A percentile compares a stretch with the other conserved stretches of the same genome.
Evolutionary conservation across 2,797 vertebrate genomes (phyloP).

Genomic region (Coregonus suidteri): DNA sequence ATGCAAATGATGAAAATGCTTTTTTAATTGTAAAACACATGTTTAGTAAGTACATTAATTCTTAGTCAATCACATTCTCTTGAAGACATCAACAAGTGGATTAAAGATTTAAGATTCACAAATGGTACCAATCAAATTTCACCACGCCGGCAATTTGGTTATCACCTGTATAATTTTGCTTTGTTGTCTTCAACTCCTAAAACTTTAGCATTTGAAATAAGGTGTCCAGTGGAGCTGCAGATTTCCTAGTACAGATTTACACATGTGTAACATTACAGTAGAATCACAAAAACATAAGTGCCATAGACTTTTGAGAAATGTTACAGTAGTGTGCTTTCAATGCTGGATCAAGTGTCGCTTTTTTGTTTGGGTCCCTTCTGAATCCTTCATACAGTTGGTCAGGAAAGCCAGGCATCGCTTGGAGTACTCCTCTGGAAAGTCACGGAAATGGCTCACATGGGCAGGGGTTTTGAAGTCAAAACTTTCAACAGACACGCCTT

Average conservation of each 20-base stretch:
- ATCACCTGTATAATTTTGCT: background rate
- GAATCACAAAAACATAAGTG: slow-evolving; percentile 19
- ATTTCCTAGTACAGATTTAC: slow-evolving; percentile 27
- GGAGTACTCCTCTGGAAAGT: slow-evolving; percentile 84
- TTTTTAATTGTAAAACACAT: slow-evolving; percentile 66
- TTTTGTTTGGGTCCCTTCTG: slow-evolving; percentile 44
- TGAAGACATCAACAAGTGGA: slow-evolving; percentile 28
- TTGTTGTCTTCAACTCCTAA: background rate
- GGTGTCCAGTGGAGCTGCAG: background rate
- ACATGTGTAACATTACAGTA: slow-evolving; percentile 33
- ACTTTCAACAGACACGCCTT: slow-evolving; percentile 73
- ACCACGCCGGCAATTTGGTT: background rate
- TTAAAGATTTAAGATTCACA: slow-evolving; percentile 44
- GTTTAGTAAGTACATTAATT: slow-evolving; percentile 61
- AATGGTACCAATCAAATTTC: slow-evolving; percentile 32
- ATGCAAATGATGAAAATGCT: slow-evolving; percentile 16
- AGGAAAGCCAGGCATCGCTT: slow-evolving; percentile 83
- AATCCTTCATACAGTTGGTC: slow-evolving; percentile 73
- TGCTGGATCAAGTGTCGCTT: slow-evolving; percentile 39
- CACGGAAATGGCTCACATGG: slow-evolving; percentile 86
- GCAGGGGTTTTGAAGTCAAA: slow-evolving; percentile 86
- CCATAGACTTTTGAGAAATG: background rate
- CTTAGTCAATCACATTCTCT: slow-evolving; percentile 45
- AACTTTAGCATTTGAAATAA: background rate
- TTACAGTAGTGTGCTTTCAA: slow-evolving; percentile 1